Evolutionary conservation across 2,888 invertebrate species (phyloP), one percentile per base, ranked within the genome.

Genomic region (Electrophaes corylata): DNA sequence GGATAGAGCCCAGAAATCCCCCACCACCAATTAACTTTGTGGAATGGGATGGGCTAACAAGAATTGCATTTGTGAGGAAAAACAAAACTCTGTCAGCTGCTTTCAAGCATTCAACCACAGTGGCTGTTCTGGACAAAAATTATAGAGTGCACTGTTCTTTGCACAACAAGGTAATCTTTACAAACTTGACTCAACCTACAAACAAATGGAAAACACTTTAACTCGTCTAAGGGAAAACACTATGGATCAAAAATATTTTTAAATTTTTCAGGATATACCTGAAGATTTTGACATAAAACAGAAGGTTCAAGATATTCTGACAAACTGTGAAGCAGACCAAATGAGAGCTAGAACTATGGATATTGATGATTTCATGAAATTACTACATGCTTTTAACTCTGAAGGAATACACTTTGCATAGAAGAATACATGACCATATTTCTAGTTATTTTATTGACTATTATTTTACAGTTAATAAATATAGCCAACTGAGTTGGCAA

Each of bases 21-120:
- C 98, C 99, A 31, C 99, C 99, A 5, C 96, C 97, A 0, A 96
- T 99, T 8, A 97, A 98, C 82, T 99, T 97, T 86, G 94, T 96
- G 71, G 99, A 99, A 91, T 99, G 99, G 99, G 99, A 99, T 92
- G 99, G 99, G 6, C 89, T 99, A 31, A 96, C 99, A 0, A 94
- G 99, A 72, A 97, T 99, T 75, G 97, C 96, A 26, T 99, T 99
- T 91, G 94, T 96, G 0, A 94, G 99, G 57, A 99, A 99, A 88
- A 99, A 99, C 86, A 99, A 99, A 94, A 99, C 98, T 2, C 88
- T 99, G 23, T 94, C 95, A 20, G 97, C 98, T 33, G 94, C 95
- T 26, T 99, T 99, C 82, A 97, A 96, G 87, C 97, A 96, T 72
- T 94, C 95, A 11, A 94, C 97, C 18, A 97, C 98, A 1, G 82